Base-by-base conservation (phyloP, 2,797 vertebrate genomes). In the Austrolebias charrua region DNA sequence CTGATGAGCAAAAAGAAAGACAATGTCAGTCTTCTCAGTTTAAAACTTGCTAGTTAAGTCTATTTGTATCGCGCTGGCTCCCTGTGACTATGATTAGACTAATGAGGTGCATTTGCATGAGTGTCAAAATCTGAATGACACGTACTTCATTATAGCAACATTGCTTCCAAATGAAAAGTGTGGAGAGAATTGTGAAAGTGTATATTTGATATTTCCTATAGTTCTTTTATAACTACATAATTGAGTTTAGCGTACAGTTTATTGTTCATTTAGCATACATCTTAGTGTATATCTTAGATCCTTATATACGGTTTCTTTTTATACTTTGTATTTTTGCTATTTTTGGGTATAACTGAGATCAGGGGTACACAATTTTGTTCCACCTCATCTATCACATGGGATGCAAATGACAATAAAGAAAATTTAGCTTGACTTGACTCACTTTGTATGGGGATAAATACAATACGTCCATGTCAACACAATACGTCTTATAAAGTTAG, bases 371-470 rank as follows among this genome's bases (percentile, higher is more conserved):
- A 24, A 24, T 24, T 24, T 24, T 3, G 3, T 24, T 24, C 24
- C 24, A 3, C 24, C 24, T 24, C 24, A 24, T 24, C 2, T 24
- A 24, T 3, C 24, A 24, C 24, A 24, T 24, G 24, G 24, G 24
- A 24, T 24, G 24, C 24, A 24, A 24, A 24, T 24, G 24, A 24
- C n/a, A n/a, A 24, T 24, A 24, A 24, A 24, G 24, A 24, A 24
- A 24, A 24, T 3, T 24, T 24, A 24, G 24, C 24, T 24, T 24
- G 24, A 24, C 24, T 24, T 24, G 24, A 24, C 24, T 24, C 24
- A 62, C 80, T 71, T 19, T 44, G n/a, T n/a, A n/a, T n/a, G 38
- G 64, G 72, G 69, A 75, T 76, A 79, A 78, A 76, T 76, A 50
- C 45, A 51, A 67, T 62, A 57, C 49, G 65, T 78, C 24, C 11